Conservation (phyloP, 2,113 vertebrate genomes). For the Gavialis gangeticus region DNA sequence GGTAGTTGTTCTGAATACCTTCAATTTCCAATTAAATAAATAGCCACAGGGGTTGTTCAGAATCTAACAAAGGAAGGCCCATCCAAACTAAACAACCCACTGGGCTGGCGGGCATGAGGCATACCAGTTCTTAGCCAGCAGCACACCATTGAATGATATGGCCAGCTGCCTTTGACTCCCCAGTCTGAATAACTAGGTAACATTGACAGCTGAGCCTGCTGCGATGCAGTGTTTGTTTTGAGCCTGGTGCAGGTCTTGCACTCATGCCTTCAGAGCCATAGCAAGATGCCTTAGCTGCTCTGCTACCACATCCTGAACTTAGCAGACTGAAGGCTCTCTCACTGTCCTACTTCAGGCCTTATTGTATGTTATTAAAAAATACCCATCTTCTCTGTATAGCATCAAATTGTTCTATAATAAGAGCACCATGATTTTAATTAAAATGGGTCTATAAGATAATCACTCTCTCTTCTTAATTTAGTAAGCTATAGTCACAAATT, state of each 20-base stretch:
- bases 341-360: neutral
- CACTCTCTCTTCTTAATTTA: slow-evolving; percentile 41
- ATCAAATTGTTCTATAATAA: neutral
- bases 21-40: neutral
- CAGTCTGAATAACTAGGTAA: no score
- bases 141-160: no score
- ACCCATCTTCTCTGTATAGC: neutral
- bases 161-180: no score
- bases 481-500: slow-evolving; percentile 82
- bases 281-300: no score
- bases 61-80: neutral
- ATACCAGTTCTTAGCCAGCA: no score
- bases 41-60: neutral
- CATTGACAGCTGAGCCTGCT: no score
- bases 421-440: neutral
- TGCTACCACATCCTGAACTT: neutral
- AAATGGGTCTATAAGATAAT: neutral
- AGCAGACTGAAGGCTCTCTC: neutral
- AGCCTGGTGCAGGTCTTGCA: no score
- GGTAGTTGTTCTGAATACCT: neutral
- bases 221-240: no score
- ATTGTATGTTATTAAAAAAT: neutral
- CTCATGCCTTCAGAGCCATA: no score
- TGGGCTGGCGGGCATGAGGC: no score
- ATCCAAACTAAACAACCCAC: no score